Conservation (phyloP, 2,888 invertebrate species). For the Argynnis bischoffii region DNA sequence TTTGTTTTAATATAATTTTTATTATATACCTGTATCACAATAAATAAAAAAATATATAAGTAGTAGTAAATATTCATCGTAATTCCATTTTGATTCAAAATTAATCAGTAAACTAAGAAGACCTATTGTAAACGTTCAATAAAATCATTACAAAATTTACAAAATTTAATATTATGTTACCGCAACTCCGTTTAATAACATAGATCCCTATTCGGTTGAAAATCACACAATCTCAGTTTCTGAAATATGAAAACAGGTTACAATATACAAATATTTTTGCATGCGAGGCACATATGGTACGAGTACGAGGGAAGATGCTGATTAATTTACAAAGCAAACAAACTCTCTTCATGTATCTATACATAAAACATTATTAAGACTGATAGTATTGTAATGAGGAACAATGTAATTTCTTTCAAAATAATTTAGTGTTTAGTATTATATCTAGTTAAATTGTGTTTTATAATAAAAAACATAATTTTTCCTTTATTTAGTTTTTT, state of each 20-base stretch:
- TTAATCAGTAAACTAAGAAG: too few species aligned
- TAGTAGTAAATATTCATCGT: too few species aligned
- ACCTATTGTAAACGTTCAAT: too few species aligned
- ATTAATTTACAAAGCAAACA: slow-evolving; percentile 26
- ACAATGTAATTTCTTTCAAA: not conserved
- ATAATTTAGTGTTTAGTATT: not conserved
- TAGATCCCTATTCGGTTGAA: not conserved
- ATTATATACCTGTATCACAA: too few species aligned
- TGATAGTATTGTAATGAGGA: not conserved
- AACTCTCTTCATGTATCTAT: slow-evolving; percentile 1
- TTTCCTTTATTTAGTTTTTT: too few species aligned
- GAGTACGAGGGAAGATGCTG: slow-evolving; percentile 9
- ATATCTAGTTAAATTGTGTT: too few species aligned
- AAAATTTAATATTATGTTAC: not conserved
- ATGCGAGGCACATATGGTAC: slow-evolving; percentile 20
- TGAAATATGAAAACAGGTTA: slow-evolving; percentile 8
- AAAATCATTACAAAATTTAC: too few species aligned
- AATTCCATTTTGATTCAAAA: too few species aligned
- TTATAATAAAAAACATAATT: too few species aligned
- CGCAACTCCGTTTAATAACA: not conserved
- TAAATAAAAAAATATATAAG: too few species aligned
- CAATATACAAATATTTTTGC: slow-evolving; percentile 20
- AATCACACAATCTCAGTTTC: not conserved
- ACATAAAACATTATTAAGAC: slow-evolving; percentile 15
- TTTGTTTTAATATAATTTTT: too few species aligned